Base-by-base conservation (phyloP, 2,113 vertebrate genomes). In the Camarhynchus parvulus region DNA sequence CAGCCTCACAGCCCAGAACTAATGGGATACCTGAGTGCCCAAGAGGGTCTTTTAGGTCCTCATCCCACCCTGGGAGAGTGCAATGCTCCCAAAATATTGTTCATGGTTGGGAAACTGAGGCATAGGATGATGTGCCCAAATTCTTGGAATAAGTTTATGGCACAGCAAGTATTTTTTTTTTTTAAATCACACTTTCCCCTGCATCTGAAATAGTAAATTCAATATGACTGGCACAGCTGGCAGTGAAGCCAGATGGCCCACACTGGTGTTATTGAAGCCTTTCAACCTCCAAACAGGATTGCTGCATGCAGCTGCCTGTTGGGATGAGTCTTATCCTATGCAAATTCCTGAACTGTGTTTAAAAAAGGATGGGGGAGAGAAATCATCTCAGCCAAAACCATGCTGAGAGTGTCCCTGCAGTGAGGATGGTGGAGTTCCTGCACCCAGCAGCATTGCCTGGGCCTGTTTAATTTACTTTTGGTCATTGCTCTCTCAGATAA, bases 51-150 rank as follows among this genome's bases (percentile, higher is more conserved):
- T 35, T 35, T 35, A 35, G 35, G 35, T 35, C 35, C 28, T 82
- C 21, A 44, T 25, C 20, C 47, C 9, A 44, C 47, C 15, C 35
- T 55, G 47, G 44, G 24, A 87, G 24, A 68, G 6, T 11, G 31
- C 42, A 62, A 13, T 1, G 0, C 7, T 64, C 5, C 13, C 19
- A 42, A 73, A 86, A 67, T 41, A 0, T 11, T 70, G 4, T 44
- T 83, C 77, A 35, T 27, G 10, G 1, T 30, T 33, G 63, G 61
- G 79, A 83, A 92, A 77, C n/a, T 20, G 74, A 88, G 82, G 88
- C 75, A 74, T 0, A 0, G 11, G 62, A 15, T 39, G 20, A 61
- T 23, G 24, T 30, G 4, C 7, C 5, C 11, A 41, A 37, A 17
- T 49, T 53, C 44, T 69, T 27, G 50, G 19, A 49, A 78, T 61